Conservation (phyloP, 2,797 vertebrate genomes). For the Falco concolor region DNA sequence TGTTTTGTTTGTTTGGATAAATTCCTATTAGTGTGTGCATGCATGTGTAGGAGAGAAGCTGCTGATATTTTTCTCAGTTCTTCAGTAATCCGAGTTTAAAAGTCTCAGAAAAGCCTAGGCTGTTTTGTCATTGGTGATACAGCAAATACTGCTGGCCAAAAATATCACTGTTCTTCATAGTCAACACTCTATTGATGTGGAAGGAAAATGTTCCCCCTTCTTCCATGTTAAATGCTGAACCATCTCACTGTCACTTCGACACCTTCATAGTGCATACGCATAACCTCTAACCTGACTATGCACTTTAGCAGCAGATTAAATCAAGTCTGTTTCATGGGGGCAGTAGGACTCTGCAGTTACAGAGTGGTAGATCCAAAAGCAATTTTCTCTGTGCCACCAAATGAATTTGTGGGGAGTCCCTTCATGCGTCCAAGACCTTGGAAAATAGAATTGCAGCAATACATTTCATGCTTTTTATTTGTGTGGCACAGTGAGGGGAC, state of each 20-base stretch:
- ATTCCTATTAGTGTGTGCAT: neutral
- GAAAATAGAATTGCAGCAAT: slow-evolving; percentile 18
- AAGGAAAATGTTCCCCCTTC: neutral
- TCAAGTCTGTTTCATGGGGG: neutral
- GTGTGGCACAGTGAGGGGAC: neutral
- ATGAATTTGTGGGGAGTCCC: neutral
- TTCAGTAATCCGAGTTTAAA: neutral
- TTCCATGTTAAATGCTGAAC: neutral
- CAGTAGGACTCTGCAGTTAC: neutral
- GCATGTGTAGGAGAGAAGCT: neutral
- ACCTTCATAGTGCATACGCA: neutral
- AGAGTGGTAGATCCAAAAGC: neutral
- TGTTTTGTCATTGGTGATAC: neutral
- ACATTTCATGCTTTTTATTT: neutral
- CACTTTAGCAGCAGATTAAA: neutral
- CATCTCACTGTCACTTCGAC: neutral
- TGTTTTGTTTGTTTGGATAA: neutral
- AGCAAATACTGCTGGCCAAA: neutral
- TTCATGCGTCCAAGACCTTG: neutral
- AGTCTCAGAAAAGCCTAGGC: neutral
- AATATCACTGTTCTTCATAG: neutral
- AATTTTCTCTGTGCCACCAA: neutral
- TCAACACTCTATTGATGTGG: neutral
- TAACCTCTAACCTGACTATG: neutral
- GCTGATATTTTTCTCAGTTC: neutral